Evolutionary conservation across 2,113 vertebrate genomes (phyloP).

Genomic region (Piprites chloris): DNA sequence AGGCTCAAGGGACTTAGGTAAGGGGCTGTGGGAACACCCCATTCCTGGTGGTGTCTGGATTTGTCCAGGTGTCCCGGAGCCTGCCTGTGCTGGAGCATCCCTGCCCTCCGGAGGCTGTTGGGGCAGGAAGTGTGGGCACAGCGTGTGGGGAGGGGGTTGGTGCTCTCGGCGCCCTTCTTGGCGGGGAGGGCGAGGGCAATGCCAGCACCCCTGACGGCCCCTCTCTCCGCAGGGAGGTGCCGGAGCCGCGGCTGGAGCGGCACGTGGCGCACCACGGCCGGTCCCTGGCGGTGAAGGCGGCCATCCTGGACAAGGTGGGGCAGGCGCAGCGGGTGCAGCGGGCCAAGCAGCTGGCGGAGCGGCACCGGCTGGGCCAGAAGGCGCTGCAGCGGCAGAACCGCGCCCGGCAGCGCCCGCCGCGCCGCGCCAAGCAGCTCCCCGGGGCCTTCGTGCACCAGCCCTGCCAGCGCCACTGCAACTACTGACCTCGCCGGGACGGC

Average conservation of each 20-base stretch:
- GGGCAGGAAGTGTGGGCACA: rapidly evolving
- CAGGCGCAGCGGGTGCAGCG: constrained; percentile 86
- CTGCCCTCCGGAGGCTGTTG: rapidly evolving
- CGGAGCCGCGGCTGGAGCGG: constrained; percentile 59
- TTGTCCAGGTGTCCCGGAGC: neutral
- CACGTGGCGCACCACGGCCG: constrained; percentile 68
- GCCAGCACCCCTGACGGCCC: rapidly evolving
- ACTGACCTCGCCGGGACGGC: constrained; percentile 74
- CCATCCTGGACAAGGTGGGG: constrained; percentile 85
- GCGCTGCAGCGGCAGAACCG: constrained; percentile 92
- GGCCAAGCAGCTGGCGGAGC: constrained; percentile 83
- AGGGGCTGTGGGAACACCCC: neutral
- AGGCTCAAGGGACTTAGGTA: neutral
- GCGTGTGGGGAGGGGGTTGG: rapidly evolving
- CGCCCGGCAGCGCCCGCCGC: constrained; percentile 81
- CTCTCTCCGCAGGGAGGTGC: constrained; percentile 67
- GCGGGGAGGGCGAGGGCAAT: rapidly evolving
- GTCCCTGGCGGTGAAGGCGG: constrained; percentile 74
- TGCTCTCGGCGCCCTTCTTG: rapidly evolving
- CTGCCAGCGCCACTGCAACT: constrained; percentile 89
- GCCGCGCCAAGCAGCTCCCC: constrained; percentile 70
- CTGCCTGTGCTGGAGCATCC: neutral
- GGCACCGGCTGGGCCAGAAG: constrained; percentile 83
- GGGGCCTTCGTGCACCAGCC: constrained; percentile 91
- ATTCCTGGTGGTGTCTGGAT: neutral